Conservation (phyloP, 2,888 invertebrate genomes). For the Megaustenia siamemsis region DNA sequence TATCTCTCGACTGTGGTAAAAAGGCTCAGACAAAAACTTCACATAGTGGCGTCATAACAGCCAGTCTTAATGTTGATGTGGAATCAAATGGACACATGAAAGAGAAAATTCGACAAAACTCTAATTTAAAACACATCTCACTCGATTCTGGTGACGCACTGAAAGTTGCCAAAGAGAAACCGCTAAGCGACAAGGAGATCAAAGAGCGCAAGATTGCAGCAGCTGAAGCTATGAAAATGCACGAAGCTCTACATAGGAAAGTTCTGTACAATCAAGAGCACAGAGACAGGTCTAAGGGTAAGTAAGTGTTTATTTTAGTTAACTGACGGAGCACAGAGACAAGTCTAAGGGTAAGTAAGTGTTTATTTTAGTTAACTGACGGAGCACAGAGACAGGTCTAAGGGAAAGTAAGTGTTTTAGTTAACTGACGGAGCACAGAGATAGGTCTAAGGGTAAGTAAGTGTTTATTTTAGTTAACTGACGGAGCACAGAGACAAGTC, state of each 20-base stretch:
- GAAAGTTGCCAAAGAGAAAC: neutral
- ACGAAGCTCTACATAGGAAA: conserved; percentile 32
- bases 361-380: too few species aligned
- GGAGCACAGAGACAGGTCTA: too few species aligned
- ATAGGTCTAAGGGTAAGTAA: too few species aligned
- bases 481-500: too few species aligned
- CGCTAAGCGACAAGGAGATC: conserved; percentile 20
- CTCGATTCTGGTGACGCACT: too few species aligned
- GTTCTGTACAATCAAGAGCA: conserved; percentile 46
- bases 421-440: too few species aligned
- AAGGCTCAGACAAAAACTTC: neutral
- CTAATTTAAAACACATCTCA: neutral
- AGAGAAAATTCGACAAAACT: neutral
- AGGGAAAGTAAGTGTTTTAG: too few species aligned
- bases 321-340: too few species aligned
- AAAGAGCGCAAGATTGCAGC: conserved; percentile 21
- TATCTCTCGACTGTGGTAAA: neutral
- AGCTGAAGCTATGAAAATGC: conserved; percentile 31
- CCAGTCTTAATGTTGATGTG: neutral
- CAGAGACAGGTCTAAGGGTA: conserved; percentile 61
- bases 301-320: neutral
- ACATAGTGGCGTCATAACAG: neutral
- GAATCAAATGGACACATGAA: neutral
- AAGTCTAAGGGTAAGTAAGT: too few species aligned
- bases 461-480: too few species aligned